phyloP scores from a whole-genome alignment of 1,140 invertebrate species.

The Apocrypta bakeri region DNA sequence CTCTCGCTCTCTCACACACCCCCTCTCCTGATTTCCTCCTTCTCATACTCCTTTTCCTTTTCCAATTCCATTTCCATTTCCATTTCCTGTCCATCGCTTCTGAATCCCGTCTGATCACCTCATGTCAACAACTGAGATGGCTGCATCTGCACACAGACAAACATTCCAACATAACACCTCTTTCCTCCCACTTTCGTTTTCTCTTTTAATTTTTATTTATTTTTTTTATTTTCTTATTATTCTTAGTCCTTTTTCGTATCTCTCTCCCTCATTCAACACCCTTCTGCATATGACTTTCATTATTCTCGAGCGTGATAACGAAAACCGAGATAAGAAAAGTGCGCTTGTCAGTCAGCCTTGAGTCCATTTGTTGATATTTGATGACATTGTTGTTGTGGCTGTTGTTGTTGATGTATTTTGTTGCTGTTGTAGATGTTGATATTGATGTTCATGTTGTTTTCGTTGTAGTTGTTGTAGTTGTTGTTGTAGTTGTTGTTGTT shows the following conservation, averaged over 20 bases:
- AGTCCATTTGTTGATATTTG: constrained; percentile 15
- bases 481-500: constrained; percentile 9
- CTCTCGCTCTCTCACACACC: constrained; percentile 51
- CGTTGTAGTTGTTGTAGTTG: constrained; percentile 45
- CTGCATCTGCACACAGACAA: constrained; percentile 76
- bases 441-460: too few species aligned
- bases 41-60: constrained; percentile 50
- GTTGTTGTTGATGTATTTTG: constrained; percentile 29
- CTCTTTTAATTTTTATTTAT: constrained; percentile 3
- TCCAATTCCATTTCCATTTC: constrained; percentile 45
- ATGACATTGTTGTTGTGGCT: constrained; percentile 38
- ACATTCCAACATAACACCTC: constrained; percentile 75
- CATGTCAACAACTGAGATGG: constrained; percentile 74
- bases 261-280: neutral
- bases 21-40: constrained; percentile 42
- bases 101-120: constrained; percentile 63
- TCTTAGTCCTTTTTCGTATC: constrained; percentile 45
- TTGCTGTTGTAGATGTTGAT: constrained; percentile 34
- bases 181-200: constrained; percentile 59
- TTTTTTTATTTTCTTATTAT: neutral
- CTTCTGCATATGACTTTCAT: constrained; percentile 32
- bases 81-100: constrained; percentile 44
- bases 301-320: constrained; percentile 49
- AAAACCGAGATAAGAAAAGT: constrained; percentile 27
- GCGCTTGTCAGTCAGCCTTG: constrained; percentile 42